phyloP scores from a whole-genome alignment of 1,140 invertebrate species.

The Platorchestia sp. region DNA sequence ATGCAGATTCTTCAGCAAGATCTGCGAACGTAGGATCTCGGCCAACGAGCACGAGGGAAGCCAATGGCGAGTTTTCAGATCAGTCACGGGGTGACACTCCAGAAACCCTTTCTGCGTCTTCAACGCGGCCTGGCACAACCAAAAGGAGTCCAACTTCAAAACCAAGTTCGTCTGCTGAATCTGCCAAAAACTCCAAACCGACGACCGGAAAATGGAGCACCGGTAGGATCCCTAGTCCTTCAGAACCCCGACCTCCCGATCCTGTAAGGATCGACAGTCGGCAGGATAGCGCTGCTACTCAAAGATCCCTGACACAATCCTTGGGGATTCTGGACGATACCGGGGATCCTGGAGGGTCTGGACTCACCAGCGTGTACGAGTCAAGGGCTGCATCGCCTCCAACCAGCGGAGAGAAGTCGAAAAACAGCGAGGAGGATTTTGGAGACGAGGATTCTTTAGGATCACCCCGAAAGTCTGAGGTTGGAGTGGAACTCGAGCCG shows the following conservation, averaged over 20 bases:
- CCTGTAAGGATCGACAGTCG: not conserved
- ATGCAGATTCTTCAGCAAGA: not conserved
- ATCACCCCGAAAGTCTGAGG: not conserved
- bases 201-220: not conserved
- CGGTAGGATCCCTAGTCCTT: not conserved
- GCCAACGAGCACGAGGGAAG: not conserved
- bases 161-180: not conserved
- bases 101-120: slow-evolving; percentile 10
- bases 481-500: not conserved
- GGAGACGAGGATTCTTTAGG: too few relatives aligned
- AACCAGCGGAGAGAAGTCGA: not conserved
- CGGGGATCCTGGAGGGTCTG: not conserved
- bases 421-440: not conserved
- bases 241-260: not conserved
- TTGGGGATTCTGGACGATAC: slow-evolving; percentile 7
- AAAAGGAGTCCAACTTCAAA: not conserved
- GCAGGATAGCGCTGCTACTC: slow-evolving; percentile 6
- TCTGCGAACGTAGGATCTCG: not conserved
- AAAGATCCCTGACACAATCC: not conserved
- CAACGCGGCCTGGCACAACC: not conserved
- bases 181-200: not conserved
- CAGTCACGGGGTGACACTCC: not conserved
- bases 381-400: slow-evolving; percentile 21
- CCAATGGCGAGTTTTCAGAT: not conserved
- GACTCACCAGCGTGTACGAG: slow-evolving; percentile 1